Evolutionary conservation across 2,888 invertebrate genomes (phyloP), one percentile per base, ranked within the genome.

Genomic region (Enchytraeus crypticus): DNA sequence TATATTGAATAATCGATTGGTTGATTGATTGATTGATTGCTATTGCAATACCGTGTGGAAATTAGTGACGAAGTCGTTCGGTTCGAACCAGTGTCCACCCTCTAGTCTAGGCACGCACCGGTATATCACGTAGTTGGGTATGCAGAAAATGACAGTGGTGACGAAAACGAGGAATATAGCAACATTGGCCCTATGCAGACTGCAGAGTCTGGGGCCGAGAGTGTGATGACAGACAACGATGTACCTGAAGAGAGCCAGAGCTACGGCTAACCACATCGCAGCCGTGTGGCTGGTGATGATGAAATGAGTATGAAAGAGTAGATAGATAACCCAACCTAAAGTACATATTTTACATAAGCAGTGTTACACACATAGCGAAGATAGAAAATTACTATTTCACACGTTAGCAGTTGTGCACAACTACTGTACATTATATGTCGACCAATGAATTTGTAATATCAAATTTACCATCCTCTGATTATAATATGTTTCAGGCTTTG

Each of bases 221-320:
- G 73, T 71, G 61, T 76, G 77, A 61, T 74, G 74, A 65, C 77
- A 77, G 56, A 81, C 80, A 60, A 80, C 80, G 23, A 80, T 77
- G 76, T 90, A 93, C 4, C 95, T 84, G 90, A 93, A 95, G 8
- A 95, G 87, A 0, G 95, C 95, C 67, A 96, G 80, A 0, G 90
- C 88, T 2, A 95, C 88, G 0, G 95, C 95, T 69, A 95, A 81
- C 86, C 90, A 92, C 73, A 92, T 93, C 2, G 92, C 90, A 70
- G 92, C 89, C 14, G 92, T 92, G 79, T 90, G 90, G 60, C 73
- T 73, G 0, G 76, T 77, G 49, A 77, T 75, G 57, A 75, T 74
- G 62, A 76, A 76, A 49, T 73, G 69, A 60, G 72, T 75, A 67
- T 76, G 73, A 47, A 76, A 71, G 63, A 77, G 71, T 56, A 68